These are phyloP conservation scores for Psilanteris sp. DNA, from an alignment of 1,140 invertebrate genomes.

Conservation along the genomic window DNA sequence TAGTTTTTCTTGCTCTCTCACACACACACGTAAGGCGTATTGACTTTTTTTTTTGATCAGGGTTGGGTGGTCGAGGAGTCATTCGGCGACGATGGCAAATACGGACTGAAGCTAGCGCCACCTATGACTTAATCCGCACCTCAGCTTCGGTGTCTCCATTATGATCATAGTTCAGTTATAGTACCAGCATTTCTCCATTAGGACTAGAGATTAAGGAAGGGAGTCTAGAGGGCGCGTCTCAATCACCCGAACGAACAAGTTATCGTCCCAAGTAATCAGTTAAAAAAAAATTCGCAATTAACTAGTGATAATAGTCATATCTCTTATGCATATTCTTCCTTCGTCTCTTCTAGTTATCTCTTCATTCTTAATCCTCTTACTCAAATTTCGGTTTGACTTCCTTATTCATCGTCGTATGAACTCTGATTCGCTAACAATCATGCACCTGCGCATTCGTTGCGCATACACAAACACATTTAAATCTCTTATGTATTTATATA, in stretches of 20 bases:
- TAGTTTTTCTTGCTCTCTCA: conserved; percentile 24
- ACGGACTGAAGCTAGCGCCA: not conserved
- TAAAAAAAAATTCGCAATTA: conserved; percentile 34
- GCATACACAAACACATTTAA: conserved; percentile 59
- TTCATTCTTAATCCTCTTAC: not conserved
- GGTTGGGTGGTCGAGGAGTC: conserved; percentile 44
- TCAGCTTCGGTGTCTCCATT: no score
- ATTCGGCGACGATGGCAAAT: not conserved
- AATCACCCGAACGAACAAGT: conserved; percentile 23
- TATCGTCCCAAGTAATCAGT: conserved; percentile 1
- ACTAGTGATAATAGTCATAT: conserved; percentile 41
- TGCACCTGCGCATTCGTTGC: conserved; percentile 42
- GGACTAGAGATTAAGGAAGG: conserved; percentile 24
- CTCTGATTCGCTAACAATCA: no score
- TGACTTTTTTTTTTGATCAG: conserved; percentile 49
- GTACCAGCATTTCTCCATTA: no score
- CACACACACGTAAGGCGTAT: conserved; percentile 49
- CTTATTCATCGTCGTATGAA: no score
- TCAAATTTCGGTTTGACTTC: conserved; percentile 7
- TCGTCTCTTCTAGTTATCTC: conserved; percentile 2
- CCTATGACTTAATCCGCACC: conserved; percentile 14
- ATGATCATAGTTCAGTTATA: no score
- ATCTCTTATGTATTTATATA: conserved; percentile 42
- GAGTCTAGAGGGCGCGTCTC: conserved; percentile 18
- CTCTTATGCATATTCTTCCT: not conserved